Evolutionary conservation across 1,140 invertebrate species (phyloP).

Genomic region (Drosophila biarmipes): DNA sequence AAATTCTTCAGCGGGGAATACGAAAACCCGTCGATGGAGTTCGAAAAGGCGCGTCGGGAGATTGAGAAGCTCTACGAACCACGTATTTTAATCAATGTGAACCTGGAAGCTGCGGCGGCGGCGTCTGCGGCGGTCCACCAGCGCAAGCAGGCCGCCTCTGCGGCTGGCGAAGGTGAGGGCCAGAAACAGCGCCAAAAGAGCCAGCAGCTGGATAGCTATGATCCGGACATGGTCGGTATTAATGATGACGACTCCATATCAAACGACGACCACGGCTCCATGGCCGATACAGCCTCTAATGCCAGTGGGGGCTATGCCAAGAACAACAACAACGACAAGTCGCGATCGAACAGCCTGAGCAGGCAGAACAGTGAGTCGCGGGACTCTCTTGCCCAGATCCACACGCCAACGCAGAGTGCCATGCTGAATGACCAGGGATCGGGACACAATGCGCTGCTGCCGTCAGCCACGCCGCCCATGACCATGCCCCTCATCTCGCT

Average conservation of each 20-base stretch:
- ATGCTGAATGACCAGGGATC: slow-evolving; percentile 36
- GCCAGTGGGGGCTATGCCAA: slow-evolving; percentile 60
- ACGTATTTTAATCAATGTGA: slow-evolving; percentile 90
- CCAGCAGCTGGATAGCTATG: slow-evolving; percentile 29
- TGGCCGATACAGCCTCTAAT: slow-evolving; percentile 69
- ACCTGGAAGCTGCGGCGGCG: slow-evolving; percentile 53
- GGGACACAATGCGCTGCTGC: slow-evolving; percentile 16
- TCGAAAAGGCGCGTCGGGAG: slow-evolving; percentile 90
- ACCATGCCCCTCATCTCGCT: slow-evolving; percentile 77
- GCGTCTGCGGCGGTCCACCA: slow-evolving; percentile 6
- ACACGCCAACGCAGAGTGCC: slow-evolving; percentile 59
- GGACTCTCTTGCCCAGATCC: slow-evolving; percentile 64
- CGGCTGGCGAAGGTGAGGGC: not conserved
- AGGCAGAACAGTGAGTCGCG: slow-evolving; percentile 78
- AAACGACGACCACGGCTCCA: slow-evolving; percentile 59
- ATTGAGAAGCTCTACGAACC: slow-evolving; percentile 94
- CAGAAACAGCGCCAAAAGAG: slow-evolving; percentile 27
- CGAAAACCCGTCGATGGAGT: slow-evolving; percentile 92
- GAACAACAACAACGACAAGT: slow-evolving; percentile 50
- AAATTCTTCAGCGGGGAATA: slow-evolving; percentile 91
- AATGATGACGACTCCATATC: slow-evolving; percentile 71
- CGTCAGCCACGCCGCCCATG: slow-evolving; percentile 68
- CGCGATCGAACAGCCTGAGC: slow-evolving; percentile 47
- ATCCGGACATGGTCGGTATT: slow-evolving; percentile 22
- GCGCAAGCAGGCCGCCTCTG: slow-evolving; percentile 13